Conservation (phyloP, 2,888 invertebrate genomes). For the Holacanthella duospinosa region DNA sequence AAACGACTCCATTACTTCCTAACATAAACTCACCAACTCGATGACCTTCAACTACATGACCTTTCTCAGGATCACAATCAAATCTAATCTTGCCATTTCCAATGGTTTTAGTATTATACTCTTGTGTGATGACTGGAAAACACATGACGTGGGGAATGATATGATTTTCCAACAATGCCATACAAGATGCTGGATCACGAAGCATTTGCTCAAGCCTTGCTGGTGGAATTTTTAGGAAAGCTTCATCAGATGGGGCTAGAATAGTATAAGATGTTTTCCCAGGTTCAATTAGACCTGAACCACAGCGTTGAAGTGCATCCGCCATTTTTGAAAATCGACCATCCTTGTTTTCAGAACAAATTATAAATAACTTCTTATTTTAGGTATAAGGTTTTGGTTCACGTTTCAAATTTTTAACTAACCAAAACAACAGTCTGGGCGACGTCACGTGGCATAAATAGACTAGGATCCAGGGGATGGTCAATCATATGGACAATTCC, state of each 20-base stretch:
- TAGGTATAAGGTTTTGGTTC: no score
- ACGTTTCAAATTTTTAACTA: no score
- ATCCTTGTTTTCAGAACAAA: slow-evolving; percentile 40
- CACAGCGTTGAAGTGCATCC: slow-evolving; percentile 42
- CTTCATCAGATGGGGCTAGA: slow-evolving; percentile 46
- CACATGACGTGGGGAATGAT: slow-evolving; percentile 45
- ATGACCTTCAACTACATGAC: slow-evolving; percentile 42
- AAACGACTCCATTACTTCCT: slow-evolving; percentile 45
- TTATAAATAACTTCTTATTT: no score
- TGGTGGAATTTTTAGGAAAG: slow-evolving; percentile 44
- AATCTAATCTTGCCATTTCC: slow-evolving; percentile 42
- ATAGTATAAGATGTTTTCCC: slow-evolving; percentile 44
- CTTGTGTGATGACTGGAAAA: slow-evolving; percentile 44
- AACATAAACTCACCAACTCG: slow-evolving; percentile 42
- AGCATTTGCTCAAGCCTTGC: slow-evolving; percentile 43
- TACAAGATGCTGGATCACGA: slow-evolving; percentile 41
- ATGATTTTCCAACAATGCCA: slow-evolving; percentile 37
- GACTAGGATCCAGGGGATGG: slow-evolving; percentile 41
- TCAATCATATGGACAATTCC: slow-evolving; percentile 40
- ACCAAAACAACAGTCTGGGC: no score
- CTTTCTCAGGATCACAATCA: slow-evolving; percentile 42
- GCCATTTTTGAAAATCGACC: slow-evolving; percentile 44
- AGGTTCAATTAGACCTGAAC: no score
- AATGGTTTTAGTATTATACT: slow-evolving; percentile 42
- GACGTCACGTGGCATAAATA: no score